A percentile compares a stretch with the other conserved stretches of the same genome.
Evolutionary conservation across 2,797 vertebrate species (phyloP).

Genomic region (Coracias cyanogaster): DNA sequence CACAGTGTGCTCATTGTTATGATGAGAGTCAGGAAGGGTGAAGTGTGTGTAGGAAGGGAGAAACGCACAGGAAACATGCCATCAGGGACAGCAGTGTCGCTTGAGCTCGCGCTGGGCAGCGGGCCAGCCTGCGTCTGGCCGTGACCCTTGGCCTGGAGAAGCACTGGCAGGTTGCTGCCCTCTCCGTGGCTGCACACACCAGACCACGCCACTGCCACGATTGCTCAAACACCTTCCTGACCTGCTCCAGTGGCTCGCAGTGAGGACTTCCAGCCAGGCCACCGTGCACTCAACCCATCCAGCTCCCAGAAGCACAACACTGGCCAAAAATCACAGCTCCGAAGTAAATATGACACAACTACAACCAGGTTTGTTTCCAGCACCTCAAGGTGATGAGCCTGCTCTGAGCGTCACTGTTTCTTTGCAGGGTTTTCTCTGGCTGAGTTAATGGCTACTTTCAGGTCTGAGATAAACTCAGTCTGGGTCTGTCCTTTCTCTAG

Average conservation of each 20-base stretch:
- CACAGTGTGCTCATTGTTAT: background rate
- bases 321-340: slow-evolving; percentile 15
- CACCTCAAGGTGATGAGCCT: background rate
- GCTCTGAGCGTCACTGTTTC: background rate
- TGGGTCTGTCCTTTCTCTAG: background rate
- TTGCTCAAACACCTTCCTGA: background rate
- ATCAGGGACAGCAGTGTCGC: slow-evolving; percentile 14
- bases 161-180: background rate
- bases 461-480: background rate
- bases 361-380: background rate
- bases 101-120: background rate
- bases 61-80: slow-evolving; percentile 19
- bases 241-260: accelerated
- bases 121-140: accelerated
- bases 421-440: background rate
- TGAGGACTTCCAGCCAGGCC: background rate
- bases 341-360: slow-evolving; percentile 22
- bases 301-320: background rate
- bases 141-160: background rate
- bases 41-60: slow-evolving; percentile 34
- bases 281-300: background rate
- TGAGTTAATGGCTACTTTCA: background rate
- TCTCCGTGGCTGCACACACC: background rate
- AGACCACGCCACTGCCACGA: background rate
- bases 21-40: slow-evolving; percentile 9